Evolutionary conservation across 2,888 invertebrate genomes (phyloP), one percentile per base, ranked within the genome.

Genomic region (Cerastis rubricosa): DNA sequence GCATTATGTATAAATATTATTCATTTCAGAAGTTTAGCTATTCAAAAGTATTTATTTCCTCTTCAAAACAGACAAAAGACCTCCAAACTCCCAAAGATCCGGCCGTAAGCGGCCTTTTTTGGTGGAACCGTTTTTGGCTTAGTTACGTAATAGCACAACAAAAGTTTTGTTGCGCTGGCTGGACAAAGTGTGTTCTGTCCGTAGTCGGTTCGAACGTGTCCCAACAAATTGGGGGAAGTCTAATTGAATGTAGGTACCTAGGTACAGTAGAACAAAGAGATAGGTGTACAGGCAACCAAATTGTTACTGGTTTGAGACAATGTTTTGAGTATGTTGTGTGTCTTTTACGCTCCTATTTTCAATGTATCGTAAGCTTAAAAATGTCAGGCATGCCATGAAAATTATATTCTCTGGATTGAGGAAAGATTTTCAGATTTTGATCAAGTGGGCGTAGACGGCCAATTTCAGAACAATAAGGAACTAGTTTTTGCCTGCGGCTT

Each of bases 211-310:
- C 75, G 75, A 74, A 80, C 82, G 84, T 82, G 83, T 84, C 78
- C 74, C 68, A 78, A 66, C 79, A 88, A 90, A 91, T 90, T 88
- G 87, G 85, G 78, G 76, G 78, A 85, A 89, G 86, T 85, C 88
- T 89, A 90, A 90, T 91, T 89, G 89, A 90, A 90, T 90, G 83
- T 74, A 78, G 83, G 76, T 76, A 76, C 66, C 81, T 74, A 78
- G 22, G 65, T 78, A 81, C 65, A 49, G 49, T 14, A n/a, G 49
- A 25, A 49, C 5, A 74, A 54, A 43, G 14, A 43, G 40, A n/a
- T 29, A 25, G 43, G 14, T 74, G 4, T 43, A 25, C n/a, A n/a
- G 14, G 14, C 17, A 19, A 4, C 12, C 14, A 54, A 29, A 9
- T 29, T 67, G 40, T 11, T 8, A 25, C 0, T n/a, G 12, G 2